Evolutionary conservation across 2,888 invertebrate species (phyloP).

Genomic region (Unio delphinus): DNA sequence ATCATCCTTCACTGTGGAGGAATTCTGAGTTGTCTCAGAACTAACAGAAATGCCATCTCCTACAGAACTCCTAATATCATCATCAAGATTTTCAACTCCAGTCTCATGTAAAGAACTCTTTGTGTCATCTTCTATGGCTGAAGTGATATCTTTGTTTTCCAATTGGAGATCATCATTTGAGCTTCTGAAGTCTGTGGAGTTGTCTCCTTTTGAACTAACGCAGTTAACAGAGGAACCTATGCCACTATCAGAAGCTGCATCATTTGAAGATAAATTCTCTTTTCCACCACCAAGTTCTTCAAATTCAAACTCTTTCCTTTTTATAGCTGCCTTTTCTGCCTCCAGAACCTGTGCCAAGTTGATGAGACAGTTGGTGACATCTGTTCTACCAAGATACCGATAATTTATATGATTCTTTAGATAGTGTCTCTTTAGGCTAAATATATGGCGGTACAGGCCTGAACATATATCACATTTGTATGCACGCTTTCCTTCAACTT

Average conservation of each 20-base stretch:
- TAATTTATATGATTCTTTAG: conserved; percentile 73
- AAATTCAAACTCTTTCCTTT: conserved; percentile 2
- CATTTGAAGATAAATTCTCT: too few relatives aligned
- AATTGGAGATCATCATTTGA: too few relatives aligned
- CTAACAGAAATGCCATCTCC: neutral
- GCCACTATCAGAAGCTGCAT: neutral
- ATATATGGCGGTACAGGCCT: conserved; percentile 72
- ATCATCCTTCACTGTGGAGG: neutral
- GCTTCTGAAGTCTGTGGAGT: too few relatives aligned
- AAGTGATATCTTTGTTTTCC: neutral
- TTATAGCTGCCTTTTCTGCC: conserved; percentile 9
- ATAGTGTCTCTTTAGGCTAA: conserved; percentile 74
- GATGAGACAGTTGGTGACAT: conserved; percentile 72
- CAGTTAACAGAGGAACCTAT: neutral
- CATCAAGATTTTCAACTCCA: too few relatives aligned
- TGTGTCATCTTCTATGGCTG: neutral
- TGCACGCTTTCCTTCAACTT: conserved; percentile 71
- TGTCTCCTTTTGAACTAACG: too few relatives aligned
- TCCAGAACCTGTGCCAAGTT: conserved; percentile 38
- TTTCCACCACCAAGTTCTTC: neutral
- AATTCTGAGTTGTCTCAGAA: too few relatives aligned
- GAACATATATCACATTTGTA: conserved; percentile 75
- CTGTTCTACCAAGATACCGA: conserved; percentile 70
- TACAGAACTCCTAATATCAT: too few relatives aligned
- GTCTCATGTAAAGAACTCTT: neutral